Evolutionary conservation across 2,888 invertebrate genomes (phyloP).

Genomic region (Cerastis rubricosa): DNA sequence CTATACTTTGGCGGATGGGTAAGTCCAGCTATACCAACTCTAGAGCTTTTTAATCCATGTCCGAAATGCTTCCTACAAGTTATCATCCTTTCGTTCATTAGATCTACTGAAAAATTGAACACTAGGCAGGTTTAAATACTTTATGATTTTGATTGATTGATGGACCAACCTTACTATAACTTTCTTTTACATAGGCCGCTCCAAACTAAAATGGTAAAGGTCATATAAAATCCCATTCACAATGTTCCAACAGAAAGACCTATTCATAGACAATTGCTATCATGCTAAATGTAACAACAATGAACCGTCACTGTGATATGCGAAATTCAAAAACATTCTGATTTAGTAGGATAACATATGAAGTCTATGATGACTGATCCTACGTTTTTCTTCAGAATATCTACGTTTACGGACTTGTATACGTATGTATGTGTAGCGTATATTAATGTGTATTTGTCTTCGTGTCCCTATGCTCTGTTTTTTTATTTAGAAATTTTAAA

Average conservation of each 20-base stretch:
- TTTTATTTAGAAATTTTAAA: conserved; percentile 67
- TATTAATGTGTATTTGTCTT: conserved; percentile 74
- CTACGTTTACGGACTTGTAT: conserved; percentile 44
- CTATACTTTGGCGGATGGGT: no score
- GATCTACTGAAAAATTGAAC: background rate
- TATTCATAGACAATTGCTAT: conserved; percentile 44
- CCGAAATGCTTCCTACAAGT: background rate
- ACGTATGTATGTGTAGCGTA: conserved; percentile 59
- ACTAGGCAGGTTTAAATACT: background rate
- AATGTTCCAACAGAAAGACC: background rate
- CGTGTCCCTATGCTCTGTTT: conserved; percentile 75
- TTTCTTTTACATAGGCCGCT: background rate
- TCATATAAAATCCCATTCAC: background rate
- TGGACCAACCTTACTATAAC: background rate
- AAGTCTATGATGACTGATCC: conserved; percentile 42
- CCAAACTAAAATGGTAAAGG: background rate
- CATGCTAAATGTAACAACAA: conserved; percentile 23
- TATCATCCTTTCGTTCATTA: background rate
- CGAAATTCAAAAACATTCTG: background rate
- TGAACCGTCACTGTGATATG: background rate
- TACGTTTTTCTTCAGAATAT: conserved; percentile 21
- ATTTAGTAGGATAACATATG: conserved; percentile 23
- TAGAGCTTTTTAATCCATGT: background rate
- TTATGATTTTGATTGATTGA: background rate
- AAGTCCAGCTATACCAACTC: background rate